phyloP scores from a whole-genome alignment of 1,140 invertebrate genomes.

The Calycopis cecrops region DNA sequence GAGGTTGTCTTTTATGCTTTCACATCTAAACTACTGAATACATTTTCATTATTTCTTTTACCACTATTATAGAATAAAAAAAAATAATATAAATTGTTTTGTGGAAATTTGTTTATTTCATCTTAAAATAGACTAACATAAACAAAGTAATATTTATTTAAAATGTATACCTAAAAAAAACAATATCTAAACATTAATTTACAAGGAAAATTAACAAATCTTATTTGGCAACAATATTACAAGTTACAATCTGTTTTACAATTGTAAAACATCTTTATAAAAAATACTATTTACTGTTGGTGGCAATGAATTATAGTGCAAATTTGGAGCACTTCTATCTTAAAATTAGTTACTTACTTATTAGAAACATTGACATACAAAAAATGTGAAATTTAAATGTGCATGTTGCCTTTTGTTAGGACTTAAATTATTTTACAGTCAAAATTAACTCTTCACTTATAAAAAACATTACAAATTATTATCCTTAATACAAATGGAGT shows the following conservation, averaged over 20 bases:
- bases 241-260: conserved; percentile 6
- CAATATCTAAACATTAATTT: conserved; percentile 12
- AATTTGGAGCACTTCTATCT: conserved; percentile 7
- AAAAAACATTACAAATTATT: not conserved
- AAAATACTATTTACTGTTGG: conserved; percentile 5
- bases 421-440: too few species aligned
- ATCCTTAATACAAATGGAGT: not conserved
- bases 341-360: not conserved
- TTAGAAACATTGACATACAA: not conserved
- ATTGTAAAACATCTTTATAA: conserved; percentile 2
- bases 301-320: conserved; percentile 7
- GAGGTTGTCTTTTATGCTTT: too few species aligned
- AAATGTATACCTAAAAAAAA: conserved; percentile 14
- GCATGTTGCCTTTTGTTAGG: not conserved
- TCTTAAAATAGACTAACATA: conserved; percentile 18
- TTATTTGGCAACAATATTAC: conserved; percentile 16
- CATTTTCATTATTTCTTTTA: too few species aligned
- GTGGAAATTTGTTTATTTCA: conserved; percentile 14
- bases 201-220: conserved; percentile 8
- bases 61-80: too few species aligned
- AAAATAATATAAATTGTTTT: not conserved
- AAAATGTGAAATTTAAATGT: conserved; percentile 4
- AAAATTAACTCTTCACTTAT: too few species aligned
- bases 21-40: too few species aligned
- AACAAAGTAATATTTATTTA: conserved; percentile 17